Base-by-base conservation (phyloP, 2,797 vertebrate genomes). In the Oreochromis mossambicus region DNA sequence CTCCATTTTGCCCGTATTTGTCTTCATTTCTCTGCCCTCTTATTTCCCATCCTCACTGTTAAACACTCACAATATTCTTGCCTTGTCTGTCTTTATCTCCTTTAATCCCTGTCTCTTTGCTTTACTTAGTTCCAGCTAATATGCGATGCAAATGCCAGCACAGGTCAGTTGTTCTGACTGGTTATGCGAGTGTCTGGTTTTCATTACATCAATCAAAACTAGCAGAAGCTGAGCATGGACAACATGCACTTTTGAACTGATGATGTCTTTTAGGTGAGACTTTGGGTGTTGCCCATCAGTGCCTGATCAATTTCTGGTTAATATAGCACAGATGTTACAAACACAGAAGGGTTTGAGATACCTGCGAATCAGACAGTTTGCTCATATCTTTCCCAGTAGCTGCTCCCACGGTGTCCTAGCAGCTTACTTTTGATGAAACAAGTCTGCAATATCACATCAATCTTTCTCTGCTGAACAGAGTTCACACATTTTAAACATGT, bases 1-100 rank as follows among this genome's bases (percentile, higher is more conserved):
- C 76, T 90, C 80, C 80, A 21, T 81, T 89, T 81, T 83, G 19
- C 32, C 55, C 6, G 11, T 58, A 84, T 90, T 87, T 86, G 55
- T 92, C 89, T 87, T 83, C 63, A 86, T 86, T 63, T 73, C 77
- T 1, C 41, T 80, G 83, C 80, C 76, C 78, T 88, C 83, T 89
- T 63, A 73, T 78, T 83, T 77, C 38, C 63, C 36, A 24, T 4
- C 51, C 24, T 75, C 10, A 1, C 50, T 76, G 54, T 63, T 38
- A 3, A 55, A 17, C 8, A 8, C 75, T 83, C 50, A 68, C 55
- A 52, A 21, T 78, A 79, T 56, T 66, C 26, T 54, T 29, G 50
- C 68, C 36, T 58, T 58, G 63, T 87, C 51, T 79, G 51, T 34
- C 76, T 84, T 75, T 50, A 75, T 50, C 3, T 50, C 48, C 34